Base-by-base conservation (phyloP, 1,140 invertebrate species). In the Leguminivora glycinivorella region DNA sequence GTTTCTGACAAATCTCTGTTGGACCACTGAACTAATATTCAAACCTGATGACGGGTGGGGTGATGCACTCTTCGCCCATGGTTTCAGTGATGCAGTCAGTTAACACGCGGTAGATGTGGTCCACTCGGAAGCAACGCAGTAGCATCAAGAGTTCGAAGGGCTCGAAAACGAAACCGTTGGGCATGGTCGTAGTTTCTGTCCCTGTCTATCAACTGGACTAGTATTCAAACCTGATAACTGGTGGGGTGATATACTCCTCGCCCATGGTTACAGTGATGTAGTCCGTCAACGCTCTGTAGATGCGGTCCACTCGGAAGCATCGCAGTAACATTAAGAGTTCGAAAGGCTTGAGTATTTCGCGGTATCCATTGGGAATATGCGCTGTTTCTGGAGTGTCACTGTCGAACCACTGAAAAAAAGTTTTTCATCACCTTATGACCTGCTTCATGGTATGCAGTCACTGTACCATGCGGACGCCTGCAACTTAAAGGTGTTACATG, bases 21-120 rank as follows among this genome's bases (percentile, higher is more conserved):
- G n/a, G n/a, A n/a, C n/a, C n/a, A n/a, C n/a, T n/a, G n/a, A n/a
- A n/a, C 47, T 52, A 52, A 10, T 22, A n/a, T 68, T 68, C 14
- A 31, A 47, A 93, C 92, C 90, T 94, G 70, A 97, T 94, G 56
- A 96, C 95, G 0, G 96, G 96, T 29, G 97, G 96, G 26, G 95
- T 97, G 31, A 98, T 95, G 81, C 94, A 98, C 84, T 96, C 94
- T 83, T 97, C 95, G 43, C 96, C 96, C 95, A 98, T 97, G 1
- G 93, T 94, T 60, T 94, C 93, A 3, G 93, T 95, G 75, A 98
- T 95, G 83, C 96, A 98, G 83, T 96, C 94, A 26, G 94, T 95
- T 66, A 98, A 93, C 25, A 95, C 95, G 60, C 95, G 90, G 89
- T 96, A 97, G n/a, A 98, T 94, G 72, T 97, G 93, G 91, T 98